Base-by-base conservation (phyloP, 2,888 invertebrate species). In the Ochropacha duplaris region DNA sequence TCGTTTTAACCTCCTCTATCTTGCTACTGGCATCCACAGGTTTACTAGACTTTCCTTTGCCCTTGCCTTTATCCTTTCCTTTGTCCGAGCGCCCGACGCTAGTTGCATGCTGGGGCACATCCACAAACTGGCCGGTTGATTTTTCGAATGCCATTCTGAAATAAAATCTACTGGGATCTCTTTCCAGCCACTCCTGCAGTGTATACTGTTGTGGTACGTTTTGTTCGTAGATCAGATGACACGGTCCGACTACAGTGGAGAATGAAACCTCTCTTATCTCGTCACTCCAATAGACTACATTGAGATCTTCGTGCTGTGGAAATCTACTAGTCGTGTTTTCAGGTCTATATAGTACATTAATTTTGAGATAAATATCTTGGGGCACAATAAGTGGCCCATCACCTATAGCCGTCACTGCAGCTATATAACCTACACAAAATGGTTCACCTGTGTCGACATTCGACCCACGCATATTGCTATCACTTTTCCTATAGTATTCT, bases 401-500 rank as follows among this genome's bases (percentile, higher is more conserved):
- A 11, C 94, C 94, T 5, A 87, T 88, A 1, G 94, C 93, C 36
- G 87, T 93, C 51, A 97, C 95, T 0, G 94, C 93, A 34, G 93
- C 93, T 50, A 97, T 95, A 54, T 94, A 93, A 1, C 95, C 97
- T 11, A 97, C 93, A 68, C 95, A 94, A 82, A 96, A 97, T 0
- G 97, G 96, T 62, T 96, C 95, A 0, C 96, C 95, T 0, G 96
- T 96, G 62, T 95, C 95, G 14, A 93, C 81, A 73, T 96, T 96
- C 0, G 96, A 96, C 0, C 96, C 96, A 69, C 96, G 95, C 22
- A 95, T 82, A 64, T 93, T 94, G 64, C 95, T 95, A 14, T 94
- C 94, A 50, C 94, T 94, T 86, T 97, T 97, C 57, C 97, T 93
- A 80, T 97, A 97, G 72, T 95, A 95, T 82, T 98, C 97, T 0